Percentiles rank a stretch among this genome's conserved stretches.
Evolutionary conservation across 2,797 vertebrate genomes (phyloP).

Genomic region (Cossypha caffra): DNA sequence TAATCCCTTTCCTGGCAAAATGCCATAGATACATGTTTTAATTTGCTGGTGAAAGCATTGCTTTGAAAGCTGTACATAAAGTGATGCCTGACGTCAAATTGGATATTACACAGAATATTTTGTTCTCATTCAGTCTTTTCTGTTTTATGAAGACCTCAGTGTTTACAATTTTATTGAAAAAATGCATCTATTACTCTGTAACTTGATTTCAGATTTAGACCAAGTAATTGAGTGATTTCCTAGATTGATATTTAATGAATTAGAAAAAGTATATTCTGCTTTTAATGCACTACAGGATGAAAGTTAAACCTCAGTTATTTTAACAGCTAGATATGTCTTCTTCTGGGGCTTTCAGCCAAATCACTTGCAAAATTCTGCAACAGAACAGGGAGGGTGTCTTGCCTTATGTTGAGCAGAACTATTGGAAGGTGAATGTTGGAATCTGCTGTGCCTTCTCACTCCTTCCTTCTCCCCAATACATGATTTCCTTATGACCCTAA

Average conservation of each 20-base stretch:
- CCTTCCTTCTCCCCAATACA: not conserved
- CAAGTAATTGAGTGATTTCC: not conserved
- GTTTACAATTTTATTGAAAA: not conserved
- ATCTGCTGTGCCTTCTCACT: not conserved
- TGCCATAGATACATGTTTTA: not conserved
- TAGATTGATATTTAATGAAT: not conserved
- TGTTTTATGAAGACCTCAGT: not conserved
- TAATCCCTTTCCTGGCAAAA: not conserved
- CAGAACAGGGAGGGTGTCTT: not conserved
- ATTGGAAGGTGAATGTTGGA: not conserved
- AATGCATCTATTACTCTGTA: not conserved
- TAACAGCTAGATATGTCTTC: not conserved
- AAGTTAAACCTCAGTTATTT: not conserved
- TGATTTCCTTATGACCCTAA: not conserved
- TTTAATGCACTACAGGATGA: not conserved
- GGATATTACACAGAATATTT: not conserved
- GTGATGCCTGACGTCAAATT: not conserved
- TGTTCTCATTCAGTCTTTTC: not conserved
- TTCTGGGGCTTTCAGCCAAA: not conserved
- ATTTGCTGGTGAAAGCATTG: not conserved
- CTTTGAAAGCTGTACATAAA: not conserved
- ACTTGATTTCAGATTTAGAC: not conserved
- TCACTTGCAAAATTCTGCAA: not conserved
- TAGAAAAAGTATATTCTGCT: not conserved
- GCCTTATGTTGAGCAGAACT: not conserved